phyloP scores from a whole-genome alignment of 2,888 invertebrate species.

The Eristalis pertinax region DNA sequence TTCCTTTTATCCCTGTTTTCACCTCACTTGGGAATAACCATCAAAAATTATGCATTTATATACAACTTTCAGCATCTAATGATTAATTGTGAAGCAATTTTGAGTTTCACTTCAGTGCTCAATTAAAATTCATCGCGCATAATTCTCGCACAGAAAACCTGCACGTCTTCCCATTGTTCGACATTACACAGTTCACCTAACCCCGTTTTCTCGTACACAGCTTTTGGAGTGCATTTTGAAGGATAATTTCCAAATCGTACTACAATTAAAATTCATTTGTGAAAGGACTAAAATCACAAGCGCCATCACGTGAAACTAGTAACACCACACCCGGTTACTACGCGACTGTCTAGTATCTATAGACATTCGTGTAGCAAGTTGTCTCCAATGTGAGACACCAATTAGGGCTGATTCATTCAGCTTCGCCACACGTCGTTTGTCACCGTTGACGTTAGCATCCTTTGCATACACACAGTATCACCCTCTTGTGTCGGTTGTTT shows the following conservation, averaged over 20 bases:
- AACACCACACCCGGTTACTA: neutral
- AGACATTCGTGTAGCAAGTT: neutral
- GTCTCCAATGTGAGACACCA: slow-evolving; percentile 41
- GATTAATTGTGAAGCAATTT: slow-evolving; percentile 59
- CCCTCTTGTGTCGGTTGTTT: neutral
- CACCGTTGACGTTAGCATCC: slow-evolving; percentile 13
- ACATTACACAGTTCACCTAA: slow-evolving; percentile 15
- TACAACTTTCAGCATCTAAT: slow-evolving; percentile 23
- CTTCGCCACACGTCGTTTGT: slow-evolving; percentile 43
- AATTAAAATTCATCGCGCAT: slow-evolving; percentile 56
- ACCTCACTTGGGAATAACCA: neutral
- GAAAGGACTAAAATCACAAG: slow-evolving; percentile 38
- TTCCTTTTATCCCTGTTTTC: neutral
- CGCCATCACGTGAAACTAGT: neutral
- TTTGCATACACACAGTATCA: neutral
- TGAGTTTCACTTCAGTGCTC: slow-evolving; percentile 30
- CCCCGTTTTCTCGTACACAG: neutral
- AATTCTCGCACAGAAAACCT: slow-evolving; percentile 34
- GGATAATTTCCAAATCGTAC: slow-evolving; percentile 28
- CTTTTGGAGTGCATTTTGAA: slow-evolving; percentile 17
- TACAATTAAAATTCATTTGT: slow-evolving; percentile 61
- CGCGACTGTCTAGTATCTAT: neutral
- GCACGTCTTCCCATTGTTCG: slow-evolving; percentile 40
- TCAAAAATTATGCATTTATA: slow-evolving; percentile 33
- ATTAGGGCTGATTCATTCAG: slow-evolving; percentile 53